Percentiles rank a stretch among this genome's conserved stretches.
These are phyloP conservation scores for Cotesia typhae DNA, from an alignment of 1,140 invertebrate species.

Conservation along the genomic window DNA sequence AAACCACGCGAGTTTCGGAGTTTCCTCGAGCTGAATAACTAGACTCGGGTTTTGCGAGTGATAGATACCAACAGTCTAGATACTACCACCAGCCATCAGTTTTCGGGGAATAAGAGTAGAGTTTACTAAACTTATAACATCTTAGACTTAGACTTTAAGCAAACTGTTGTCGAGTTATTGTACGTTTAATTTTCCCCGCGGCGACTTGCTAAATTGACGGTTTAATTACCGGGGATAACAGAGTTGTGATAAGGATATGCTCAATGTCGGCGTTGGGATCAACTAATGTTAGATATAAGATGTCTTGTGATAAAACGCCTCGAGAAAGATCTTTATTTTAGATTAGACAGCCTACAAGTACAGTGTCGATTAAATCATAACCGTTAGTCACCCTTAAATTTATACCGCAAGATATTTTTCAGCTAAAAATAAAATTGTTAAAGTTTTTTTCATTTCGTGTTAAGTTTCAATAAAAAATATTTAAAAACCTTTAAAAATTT, in stretches of 20 bases:
- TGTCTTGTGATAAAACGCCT: neutral
- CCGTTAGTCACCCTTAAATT: no score
- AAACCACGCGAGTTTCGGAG: neutral
- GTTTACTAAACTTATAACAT: constrained; percentile 20
- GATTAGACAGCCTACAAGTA: neutral
- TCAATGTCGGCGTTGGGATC: constrained; percentile 5
- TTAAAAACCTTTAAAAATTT: no score
- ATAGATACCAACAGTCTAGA: constrained; percentile 36
- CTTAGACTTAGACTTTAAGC: constrained; percentile 26
- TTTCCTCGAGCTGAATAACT: no score
- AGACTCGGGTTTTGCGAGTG: constrained; percentile 8
- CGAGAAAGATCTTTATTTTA: neutral
- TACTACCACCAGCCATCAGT: constrained; percentile 37
- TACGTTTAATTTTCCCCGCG: constrained; percentile 13
- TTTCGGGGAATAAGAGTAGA: constrained; percentile 24
- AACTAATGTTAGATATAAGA: neutral
- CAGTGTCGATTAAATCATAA: no score
- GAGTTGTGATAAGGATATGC: constrained; percentile 24
- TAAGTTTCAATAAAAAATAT: no score
- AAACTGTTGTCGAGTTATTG: constrained; percentile 10
- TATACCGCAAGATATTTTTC: no score
- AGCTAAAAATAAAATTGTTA: no score
- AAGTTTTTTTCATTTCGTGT: no score
- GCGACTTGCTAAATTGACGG: constrained; percentile 45
- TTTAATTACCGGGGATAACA: constrained; percentile 47